A percentile compares a stretch with the other conserved stretches of the same genome.
Evolutionary conservation across 2,888 invertebrate genomes (phyloP).

Genomic region (Drosophila incognita): DNA sequence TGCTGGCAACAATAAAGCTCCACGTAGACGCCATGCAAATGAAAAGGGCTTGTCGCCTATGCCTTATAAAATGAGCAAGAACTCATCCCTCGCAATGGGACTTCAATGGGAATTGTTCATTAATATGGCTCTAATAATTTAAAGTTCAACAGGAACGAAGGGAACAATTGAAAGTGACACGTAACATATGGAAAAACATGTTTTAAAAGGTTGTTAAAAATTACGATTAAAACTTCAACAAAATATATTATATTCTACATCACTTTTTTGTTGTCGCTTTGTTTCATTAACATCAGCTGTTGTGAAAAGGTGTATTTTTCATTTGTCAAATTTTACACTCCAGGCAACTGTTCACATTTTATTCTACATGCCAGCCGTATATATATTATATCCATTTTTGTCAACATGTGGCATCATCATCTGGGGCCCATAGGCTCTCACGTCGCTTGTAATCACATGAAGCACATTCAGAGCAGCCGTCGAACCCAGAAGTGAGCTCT

Average conservation of each 20-base stretch:
- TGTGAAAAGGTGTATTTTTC: background rate
- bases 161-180: background rate
- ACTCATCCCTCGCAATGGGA: background rate
- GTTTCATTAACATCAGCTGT: background rate
- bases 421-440: conserved; percentile 9
- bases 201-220: background rate
- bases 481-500: conserved; percentile 1
- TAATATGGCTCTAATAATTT: conserved; percentile 8
- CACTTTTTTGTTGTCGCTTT: background rate
- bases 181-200: background rate
- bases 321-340: background rate
- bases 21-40: conserved; percentile 18
- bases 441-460: conserved; percentile 49
- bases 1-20: conserved; percentile 28
- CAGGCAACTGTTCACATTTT: conserved; percentile 1
- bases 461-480: background rate
- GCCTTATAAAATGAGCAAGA: conserved; percentile 12
- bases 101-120: background rate
- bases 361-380: conserved; percentile 10
- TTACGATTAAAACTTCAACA: background rate
- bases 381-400: conserved; percentile 18
- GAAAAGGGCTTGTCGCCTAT: conserved; percentile 6
- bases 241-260: background rate
- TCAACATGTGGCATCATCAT: conserved; percentile 35
- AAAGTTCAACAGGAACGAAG: background rate